Conservation (phyloP, 2,113 vertebrate species). For the Sardina pilchardus region DNA sequence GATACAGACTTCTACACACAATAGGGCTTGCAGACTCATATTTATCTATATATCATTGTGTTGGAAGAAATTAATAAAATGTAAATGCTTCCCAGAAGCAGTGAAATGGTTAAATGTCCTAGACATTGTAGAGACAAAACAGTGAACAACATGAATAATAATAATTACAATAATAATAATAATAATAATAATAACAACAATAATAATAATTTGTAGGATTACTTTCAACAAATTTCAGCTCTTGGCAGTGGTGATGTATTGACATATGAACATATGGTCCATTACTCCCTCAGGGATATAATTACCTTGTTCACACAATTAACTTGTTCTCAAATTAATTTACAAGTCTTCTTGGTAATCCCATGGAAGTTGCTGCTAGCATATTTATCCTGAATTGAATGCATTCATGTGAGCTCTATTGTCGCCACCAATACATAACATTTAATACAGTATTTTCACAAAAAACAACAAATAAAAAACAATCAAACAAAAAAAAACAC, state of each 20-base stretch:
- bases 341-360: background rate
- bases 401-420: background rate
- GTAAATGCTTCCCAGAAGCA: constrained; percentile 93
- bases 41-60: constrained; percentile 63
- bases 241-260: constrained; percentile 16
- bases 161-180: constrained; percentile 45
- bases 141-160: constrained; percentile 43
- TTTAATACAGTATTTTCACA: background rate
- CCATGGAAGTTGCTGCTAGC: background rate
- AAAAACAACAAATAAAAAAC: background rate
- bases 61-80: constrained; percentile 71
- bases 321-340: background rate
- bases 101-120: constrained; percentile 87
- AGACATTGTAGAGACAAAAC: constrained; percentile 76
- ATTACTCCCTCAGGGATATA: background rate
- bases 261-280: constrained; percentile 18
- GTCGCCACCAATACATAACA: background rate
- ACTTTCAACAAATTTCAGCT: background rate
- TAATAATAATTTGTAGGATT: constrained; percentile 31
- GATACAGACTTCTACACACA: constrained; percentile 66
- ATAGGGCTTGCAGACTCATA: constrained; percentile 54
- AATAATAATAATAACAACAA: constrained; percentile 60
- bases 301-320: background rate
- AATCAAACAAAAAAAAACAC: too few relatives aligned
- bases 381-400: background rate